Conservation (phyloP, 30 jellyfish, hydroid and myxozoan genomes). For the Hydractinia echinata region DNA sequence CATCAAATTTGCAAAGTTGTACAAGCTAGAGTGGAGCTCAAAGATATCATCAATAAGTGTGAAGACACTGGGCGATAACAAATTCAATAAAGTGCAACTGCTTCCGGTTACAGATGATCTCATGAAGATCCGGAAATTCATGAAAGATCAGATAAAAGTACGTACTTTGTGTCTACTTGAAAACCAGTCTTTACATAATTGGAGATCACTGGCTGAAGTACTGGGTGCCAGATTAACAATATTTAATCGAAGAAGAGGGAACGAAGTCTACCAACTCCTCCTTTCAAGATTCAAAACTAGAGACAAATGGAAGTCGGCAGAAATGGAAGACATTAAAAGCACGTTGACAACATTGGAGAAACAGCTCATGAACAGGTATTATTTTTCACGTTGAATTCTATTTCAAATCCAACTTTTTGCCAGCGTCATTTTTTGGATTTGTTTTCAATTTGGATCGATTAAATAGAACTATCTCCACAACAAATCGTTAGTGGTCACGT, state of each 20-base stretch:
- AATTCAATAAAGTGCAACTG: conserved; percentile 11
- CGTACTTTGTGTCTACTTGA: conserved; percentile 1
- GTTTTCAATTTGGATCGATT: too few relatives aligned
- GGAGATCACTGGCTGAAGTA: conserved; percentile 13
- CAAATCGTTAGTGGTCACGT: too few relatives aligned
- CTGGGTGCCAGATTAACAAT: conserved; percentile 22
- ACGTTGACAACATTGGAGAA: conserved; percentile 28
- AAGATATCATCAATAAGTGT: conserved; percentile 22
- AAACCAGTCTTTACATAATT: conserved; percentile 7
- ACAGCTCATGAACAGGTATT: conserved; percentile 35
- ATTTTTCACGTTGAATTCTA: too few relatives aligned
- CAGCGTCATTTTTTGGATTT: too few relatives aligned
- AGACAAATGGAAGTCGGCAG: conserved; percentile 6
- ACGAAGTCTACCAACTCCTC: conserved; percentile 25
- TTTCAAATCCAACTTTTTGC: too few relatives aligned
- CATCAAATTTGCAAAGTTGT: conserved; percentile 21
- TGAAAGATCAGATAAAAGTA: conserved; percentile 3
- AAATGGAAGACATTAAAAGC: conserved; percentile 22
- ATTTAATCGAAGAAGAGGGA: conserved; percentile 38
- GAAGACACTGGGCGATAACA: conserved; percentile 27
- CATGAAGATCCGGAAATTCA: conserved; percentile 20
- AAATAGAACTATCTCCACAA: too few relatives aligned
- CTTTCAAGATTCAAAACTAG: conserved; percentile 9
- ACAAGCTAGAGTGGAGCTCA: conserved; percentile 24
- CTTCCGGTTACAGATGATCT: conserved; percentile 42